Percentiles rank a stretch among this genome's conserved stretches.
These are phyloP conservation scores for Netelia melanura DNA, from an alignment of 2,888 invertebrate species.

Conservation along the genomic window DNA sequence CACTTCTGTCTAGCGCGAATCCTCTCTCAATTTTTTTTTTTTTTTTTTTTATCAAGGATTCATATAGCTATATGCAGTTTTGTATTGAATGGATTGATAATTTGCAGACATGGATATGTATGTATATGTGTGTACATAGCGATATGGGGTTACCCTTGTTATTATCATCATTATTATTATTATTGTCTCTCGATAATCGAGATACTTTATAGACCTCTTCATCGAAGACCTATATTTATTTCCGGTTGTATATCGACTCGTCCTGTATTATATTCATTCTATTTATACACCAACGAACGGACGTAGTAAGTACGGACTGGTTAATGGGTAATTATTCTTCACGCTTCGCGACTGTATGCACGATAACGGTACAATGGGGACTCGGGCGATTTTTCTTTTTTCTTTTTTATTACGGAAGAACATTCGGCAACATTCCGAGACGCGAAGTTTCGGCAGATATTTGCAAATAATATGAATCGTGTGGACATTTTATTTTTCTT, in stretches of 20 bases:
- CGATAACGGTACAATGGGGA: not conserved
- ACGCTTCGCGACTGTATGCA: not conserved
- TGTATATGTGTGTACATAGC: not conserved
- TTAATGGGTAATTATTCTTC: slow-evolving; percentile 35
- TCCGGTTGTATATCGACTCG: slow-evolving; percentile 6
- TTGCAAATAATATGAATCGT: not conserved
- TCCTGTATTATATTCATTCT: not conserved
- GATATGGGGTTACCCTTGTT: not conserved
- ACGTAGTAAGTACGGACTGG: slow-evolving; percentile 15
- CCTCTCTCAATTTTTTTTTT: not conserved
- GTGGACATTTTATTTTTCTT: slow-evolving; percentile 1
- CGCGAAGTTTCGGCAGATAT: not conserved
- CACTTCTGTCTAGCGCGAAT: slow-evolving; percentile 27
- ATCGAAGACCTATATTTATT: slow-evolving; percentile 19
- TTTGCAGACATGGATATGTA: not conserved
- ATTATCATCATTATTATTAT: not conserved
- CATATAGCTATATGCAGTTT: not conserved
- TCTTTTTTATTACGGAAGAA: not conserved
- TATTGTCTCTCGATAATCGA: slow-evolving; percentile 4
- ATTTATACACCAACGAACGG: slow-evolving; percentile 22
- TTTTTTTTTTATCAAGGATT: not conserved
- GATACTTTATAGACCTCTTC: slow-evolving; percentile 4
- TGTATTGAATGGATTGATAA: slow-evolving; percentile 4
- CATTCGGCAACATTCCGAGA: slow-evolving; percentile 6
- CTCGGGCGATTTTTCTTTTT: not conserved